Evolutionary conservation across 2,797 vertebrate species (phyloP).

Genomic region (Vireo griseus): DNA sequence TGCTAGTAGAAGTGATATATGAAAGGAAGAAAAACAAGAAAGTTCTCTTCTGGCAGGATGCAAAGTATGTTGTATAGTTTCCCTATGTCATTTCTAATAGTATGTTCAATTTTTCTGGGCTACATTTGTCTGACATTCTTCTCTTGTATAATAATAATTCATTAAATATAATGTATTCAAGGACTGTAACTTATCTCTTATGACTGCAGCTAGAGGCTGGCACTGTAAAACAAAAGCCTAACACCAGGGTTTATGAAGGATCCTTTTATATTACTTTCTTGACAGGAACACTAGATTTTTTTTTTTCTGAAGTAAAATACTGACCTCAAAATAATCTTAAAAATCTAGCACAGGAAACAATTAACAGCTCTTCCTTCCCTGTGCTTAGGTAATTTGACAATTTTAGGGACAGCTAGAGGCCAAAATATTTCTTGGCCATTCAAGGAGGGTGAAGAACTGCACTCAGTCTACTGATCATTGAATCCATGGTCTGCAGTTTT

Average conservation of each 20-base stretch:
- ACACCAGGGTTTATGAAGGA: slow-evolving; percentile 1
- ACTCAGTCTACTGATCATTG: background rate
- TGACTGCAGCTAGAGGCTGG: slow-evolving; percentile 34
- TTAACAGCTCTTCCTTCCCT: background rate
- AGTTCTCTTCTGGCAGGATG: background rate
- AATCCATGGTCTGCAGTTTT: background rate
- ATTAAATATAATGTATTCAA: slow-evolving; percentile 50
- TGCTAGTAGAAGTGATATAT: background rate
- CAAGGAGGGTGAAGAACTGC: background rate
- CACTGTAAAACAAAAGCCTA: slow-evolving; percentile 26
- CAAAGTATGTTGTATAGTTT: background rate
- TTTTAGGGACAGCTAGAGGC: background rate
- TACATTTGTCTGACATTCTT: slow-evolving; percentile 10
- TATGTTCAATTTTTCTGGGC: slow-evolving; percentile 14
- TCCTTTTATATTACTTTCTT: background rate
- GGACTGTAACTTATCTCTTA: slow-evolving; percentile 40
- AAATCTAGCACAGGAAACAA: background rate
- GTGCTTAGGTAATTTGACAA: background rate
- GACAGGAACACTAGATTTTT: background rate
- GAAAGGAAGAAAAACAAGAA: background rate
- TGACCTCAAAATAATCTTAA: background rate
- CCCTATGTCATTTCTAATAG: background rate
- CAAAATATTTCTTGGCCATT: background rate
- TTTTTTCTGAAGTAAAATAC: background rate
- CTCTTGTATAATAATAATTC: slow-evolving; percentile 43